Conservation (phyloP, 2,888 invertebrate species). For the Folsomia manolachei region DNA sequence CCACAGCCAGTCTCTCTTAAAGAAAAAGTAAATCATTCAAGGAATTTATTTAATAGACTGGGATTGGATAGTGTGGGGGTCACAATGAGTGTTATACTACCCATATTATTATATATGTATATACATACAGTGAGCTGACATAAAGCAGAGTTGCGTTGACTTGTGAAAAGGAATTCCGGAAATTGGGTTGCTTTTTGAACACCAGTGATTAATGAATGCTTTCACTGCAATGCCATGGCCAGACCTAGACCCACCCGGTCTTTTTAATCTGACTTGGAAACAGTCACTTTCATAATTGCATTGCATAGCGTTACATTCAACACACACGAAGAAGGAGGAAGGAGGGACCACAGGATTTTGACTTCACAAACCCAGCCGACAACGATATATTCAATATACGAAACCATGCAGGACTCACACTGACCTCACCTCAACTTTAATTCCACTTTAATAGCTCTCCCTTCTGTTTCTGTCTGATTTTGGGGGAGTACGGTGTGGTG, state of each 20-base stretch:
- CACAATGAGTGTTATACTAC: too few relatives aligned
- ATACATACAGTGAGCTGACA: too few relatives aligned
- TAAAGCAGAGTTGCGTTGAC: neutral
- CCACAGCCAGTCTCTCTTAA: too few relatives aligned
- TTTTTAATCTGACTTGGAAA: neutral
- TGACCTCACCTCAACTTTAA: neutral
- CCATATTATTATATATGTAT: too few relatives aligned
- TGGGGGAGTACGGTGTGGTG: too few relatives aligned
- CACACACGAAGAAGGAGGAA: too few relatives aligned
- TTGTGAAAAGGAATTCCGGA: constrained; percentile 20
- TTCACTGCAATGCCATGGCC: constrained; percentile 29
- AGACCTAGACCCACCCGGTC: too few relatives aligned
- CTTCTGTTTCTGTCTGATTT: neutral
- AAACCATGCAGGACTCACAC: neutral
- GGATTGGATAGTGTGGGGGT: neutral
- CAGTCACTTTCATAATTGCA: constrained; percentile 27
- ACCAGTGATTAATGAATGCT: constrained; percentile 33
- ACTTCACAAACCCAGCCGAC: too few relatives aligned
- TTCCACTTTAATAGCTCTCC: too few relatives aligned
- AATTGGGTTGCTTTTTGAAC: constrained; percentile 30
- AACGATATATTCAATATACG: neutral
- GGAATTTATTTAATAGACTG: neutral
- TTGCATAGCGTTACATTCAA: too few relatives aligned
- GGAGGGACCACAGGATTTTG: too few relatives aligned
- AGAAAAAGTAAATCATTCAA: neutral